Conservation (phyloP, 2,888 invertebrate genomes). For the Crematogaster levior region DNA sequence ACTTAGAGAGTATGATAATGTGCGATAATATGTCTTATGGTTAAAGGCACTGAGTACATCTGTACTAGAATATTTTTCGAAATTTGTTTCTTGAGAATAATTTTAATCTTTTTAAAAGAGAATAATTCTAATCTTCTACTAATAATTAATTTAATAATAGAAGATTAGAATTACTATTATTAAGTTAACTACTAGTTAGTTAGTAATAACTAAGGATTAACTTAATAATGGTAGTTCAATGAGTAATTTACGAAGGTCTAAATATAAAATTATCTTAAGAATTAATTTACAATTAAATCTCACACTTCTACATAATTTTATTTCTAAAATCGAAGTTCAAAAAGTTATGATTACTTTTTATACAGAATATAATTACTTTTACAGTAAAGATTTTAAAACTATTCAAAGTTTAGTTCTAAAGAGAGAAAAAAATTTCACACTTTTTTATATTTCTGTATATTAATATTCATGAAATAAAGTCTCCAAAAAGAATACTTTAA, state of each 20-base stretch:
- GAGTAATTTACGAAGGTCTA: background rate
- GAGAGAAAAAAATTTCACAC: background rate
- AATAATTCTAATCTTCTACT: background rate
- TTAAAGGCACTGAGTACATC: background rate
- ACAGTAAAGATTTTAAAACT: too few relatives aligned
- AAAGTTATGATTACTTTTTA: background rate
- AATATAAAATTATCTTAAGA: background rate
- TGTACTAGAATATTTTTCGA: background rate
- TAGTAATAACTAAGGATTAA: too few relatives aligned
- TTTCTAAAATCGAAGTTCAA: background rate
- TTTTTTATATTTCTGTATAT: background rate
- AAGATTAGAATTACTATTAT: too few relatives aligned
- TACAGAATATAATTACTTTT: too few relatives aligned
- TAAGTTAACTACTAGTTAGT: too few relatives aligned
- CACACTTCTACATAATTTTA: background rate
- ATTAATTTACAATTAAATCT: slow-evolving; percentile 11
- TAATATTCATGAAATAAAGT: background rate
- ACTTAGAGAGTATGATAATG: background rate
- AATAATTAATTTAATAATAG: too few relatives aligned
- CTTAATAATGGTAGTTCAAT: background rate
- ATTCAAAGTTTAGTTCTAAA: too few relatives aligned
- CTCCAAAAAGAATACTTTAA: background rate
- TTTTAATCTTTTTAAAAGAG: too few relatives aligned
- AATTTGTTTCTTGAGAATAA: background rate
- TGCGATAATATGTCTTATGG: background rate